Conservation (phyloP, 2,888 invertebrate species). For the Stenoptilia bipunctidactyla region DNA sequence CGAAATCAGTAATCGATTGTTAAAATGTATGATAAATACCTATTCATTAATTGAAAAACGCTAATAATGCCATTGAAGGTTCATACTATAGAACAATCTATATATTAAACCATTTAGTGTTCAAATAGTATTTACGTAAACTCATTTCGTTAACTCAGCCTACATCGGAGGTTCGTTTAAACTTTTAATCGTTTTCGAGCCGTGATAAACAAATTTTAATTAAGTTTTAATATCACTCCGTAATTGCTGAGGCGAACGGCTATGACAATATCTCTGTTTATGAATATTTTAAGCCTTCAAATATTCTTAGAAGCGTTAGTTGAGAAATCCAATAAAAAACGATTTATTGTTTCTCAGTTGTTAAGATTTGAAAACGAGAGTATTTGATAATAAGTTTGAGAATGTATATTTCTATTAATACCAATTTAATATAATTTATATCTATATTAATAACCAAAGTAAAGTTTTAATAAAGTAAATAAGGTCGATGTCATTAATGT, state of each 20-base stretch:
- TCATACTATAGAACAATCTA: background rate
- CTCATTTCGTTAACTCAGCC: conserved; percentile 57
- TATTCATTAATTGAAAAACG: background rate
- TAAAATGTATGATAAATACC: too few relatives aligned
- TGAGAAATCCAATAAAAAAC: too few relatives aligned
- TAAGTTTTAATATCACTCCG: conserved; percentile 70
- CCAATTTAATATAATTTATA: too few relatives aligned
- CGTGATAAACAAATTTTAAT: conserved; percentile 70
- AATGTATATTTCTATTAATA: too few relatives aligned
- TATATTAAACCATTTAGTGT: conserved; percentile 1
- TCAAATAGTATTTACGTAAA: conserved; percentile 52
- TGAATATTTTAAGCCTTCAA: conserved; percentile 38
- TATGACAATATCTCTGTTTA: conserved; percentile 56
- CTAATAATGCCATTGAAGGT: conserved; percentile 1
- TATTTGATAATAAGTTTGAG: too few relatives aligned
- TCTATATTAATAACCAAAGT: too few relatives aligned
- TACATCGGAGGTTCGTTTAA: conserved; percentile 63
- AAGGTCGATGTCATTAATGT: too few relatives aligned
- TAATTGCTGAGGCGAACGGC: conserved; percentile 60
- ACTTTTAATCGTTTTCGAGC: conserved; percentile 69
- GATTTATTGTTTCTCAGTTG: too few relatives aligned
- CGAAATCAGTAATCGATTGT: too few relatives aligned
- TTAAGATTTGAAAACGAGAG: too few relatives aligned
- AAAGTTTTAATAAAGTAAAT: too few relatives aligned
- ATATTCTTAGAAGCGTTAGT: background rate